Evolutionary conservation across 2,797 vertebrate genomes (phyloP), one percentile per base, ranked within the genome.

Genomic region (Psittacula derbiana): DNA sequence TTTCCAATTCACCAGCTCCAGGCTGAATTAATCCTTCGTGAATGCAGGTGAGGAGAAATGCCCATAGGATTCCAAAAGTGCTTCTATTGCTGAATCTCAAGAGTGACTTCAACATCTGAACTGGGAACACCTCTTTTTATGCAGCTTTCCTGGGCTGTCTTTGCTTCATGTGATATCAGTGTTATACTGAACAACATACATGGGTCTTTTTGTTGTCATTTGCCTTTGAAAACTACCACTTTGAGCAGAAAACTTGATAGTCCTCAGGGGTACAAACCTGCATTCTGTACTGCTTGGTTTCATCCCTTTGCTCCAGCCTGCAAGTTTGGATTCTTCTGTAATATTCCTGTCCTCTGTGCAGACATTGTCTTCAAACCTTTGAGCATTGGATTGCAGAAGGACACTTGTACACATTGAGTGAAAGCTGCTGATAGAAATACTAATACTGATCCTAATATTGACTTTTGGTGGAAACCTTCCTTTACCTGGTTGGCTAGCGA

Each of bases 101-200:
- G 52, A 55, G 20, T 36, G 30, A 7, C 52, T 25, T n/a, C 50
- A 41, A 2, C 65, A 36, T 53, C 69, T 36, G 64, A 3, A 28
- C 50, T 73, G 43, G 49, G 46, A 66, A 19, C 3, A 1, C 4
- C 16, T 41, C 33, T 53, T 33, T 8, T 7, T n/a, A 10, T 38
- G 41, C 50, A 41, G 60, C 3, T 0, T 41, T 65, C 50, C 50
- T 47, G 20, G 40, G 4, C 57, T 38, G 12, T 33, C 52, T 71
- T 47, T 75, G 64, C 31, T 80, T 92, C 36, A 3, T 14, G 36
- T 38, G 52, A 16, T 46, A 12, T 31, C 71, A 7, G 0, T 8
- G 53, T 12, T 47, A 1, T 1, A 40, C 27, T 18, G 25, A 65
- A 3, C 9, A 20, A 31, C 41, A 3, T 0, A 25, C 25, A 20